Base-by-base conservation (phyloP, 2,888 invertebrate genomes). In the Hydriomena furcata region DNA sequence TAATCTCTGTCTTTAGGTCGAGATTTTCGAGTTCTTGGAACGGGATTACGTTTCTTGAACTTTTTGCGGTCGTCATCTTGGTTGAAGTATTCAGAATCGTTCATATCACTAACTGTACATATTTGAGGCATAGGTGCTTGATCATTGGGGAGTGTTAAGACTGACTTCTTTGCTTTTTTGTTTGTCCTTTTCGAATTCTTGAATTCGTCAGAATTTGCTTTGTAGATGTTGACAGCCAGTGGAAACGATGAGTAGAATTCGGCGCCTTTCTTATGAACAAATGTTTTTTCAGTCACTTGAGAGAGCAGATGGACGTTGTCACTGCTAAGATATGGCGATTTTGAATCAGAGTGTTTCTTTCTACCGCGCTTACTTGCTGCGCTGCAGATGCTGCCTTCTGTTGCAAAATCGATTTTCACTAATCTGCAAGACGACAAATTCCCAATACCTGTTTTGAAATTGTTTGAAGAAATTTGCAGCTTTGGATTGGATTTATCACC, bases 91-190 rank as follows among this genome's bases (percentile, higher is more conserved):
- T 87, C 87, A 3, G 79, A 79, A 38, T 88, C 87, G 44, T 84
- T 88, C 63, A 84, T 77, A 52, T 88, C 87, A 55, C 88, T 88
- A 1, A 82, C 85, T 7, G 86, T 86, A 50, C 81, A 82, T 12
- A 56, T 54, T 63, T 81, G 78, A 10, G 77, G 78, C 8, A 63
- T 44, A 20, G 64, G 71, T 12, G 67, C 59, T 5, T 69, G 75
- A 30, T 76, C 64, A 61, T 82, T 86, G 0, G 86, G 83, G 32
- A 85, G 69, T 1, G 85, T 85, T 25, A 85, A 63, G 7, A 86
- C 84, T 1, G 83, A 84, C 56, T 88, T 89, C 51, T 82, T 79
- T 1, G 73, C 69, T 55, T 84, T 87, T 54, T 71, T 82, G 32
- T 54, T 73, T 3, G 32, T 51, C 42, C 60, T 68, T 62, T 76